Evolutionary conservation across 2,797 vertebrate species (phyloP).

Genomic region (Hemibagrus guttatus): DNA sequence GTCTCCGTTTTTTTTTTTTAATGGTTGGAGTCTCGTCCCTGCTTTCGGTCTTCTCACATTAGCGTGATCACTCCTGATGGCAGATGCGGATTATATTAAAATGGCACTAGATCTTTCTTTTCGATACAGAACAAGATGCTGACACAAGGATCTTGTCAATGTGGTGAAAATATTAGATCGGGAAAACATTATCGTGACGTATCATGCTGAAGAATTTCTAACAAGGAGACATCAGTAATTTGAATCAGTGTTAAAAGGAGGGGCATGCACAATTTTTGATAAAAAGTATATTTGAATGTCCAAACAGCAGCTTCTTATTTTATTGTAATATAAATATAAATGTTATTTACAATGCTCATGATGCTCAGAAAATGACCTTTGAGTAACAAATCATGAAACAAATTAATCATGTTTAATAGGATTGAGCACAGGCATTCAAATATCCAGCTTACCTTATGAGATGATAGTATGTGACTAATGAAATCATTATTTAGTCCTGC

Average conservation of each 20-base stretch:
- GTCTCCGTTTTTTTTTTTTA: background rate
- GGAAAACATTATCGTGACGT: no score
- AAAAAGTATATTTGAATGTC: background rate
- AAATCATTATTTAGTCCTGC: background rate
- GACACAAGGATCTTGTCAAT: background rate
- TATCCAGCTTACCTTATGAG: background rate
- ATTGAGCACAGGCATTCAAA: background rate
- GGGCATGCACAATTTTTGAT: background rate
- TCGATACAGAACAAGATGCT: background rate
- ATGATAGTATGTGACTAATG: background rate
- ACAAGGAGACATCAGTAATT: background rate
- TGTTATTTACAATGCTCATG: background rate
- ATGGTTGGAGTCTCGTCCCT: background rate
- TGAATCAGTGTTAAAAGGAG: background rate
- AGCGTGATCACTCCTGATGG: slow-evolving; percentile 1
- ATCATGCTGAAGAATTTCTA: background rate
- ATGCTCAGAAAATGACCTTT: background rate
- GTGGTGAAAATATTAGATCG: background rate
- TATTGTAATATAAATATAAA: no score
- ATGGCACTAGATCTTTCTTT: background rate
- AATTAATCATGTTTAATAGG: background rate
- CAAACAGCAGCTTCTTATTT: background rate
- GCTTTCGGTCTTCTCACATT: background rate
- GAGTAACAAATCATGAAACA: background rate
- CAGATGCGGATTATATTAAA: background rate